These are phyloP conservation scores for Larimichthys crocea DNA, from an alignment of 2,113 vertebrate species.

Conservation along the genomic window DNA sequence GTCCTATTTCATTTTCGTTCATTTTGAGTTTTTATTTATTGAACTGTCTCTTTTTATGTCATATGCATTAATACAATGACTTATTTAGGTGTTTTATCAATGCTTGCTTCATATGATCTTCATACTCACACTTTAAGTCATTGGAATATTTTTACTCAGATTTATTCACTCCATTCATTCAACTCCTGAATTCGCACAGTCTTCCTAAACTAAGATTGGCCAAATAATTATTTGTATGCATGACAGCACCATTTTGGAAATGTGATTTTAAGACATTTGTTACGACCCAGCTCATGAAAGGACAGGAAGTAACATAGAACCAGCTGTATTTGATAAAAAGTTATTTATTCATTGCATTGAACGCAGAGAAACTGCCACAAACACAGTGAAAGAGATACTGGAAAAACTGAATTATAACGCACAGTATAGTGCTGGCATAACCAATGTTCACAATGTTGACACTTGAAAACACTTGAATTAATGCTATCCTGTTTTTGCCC, in stretches of 20 bases:
- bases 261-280: background rate
- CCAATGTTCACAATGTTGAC: too few species aligned
- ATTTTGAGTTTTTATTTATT: too few species aligned
- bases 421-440: too few species aligned
- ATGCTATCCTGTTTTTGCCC: too few species aligned
- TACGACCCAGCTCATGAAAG: too few species aligned
- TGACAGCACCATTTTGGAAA: background rate
- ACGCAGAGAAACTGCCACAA: too few species aligned
- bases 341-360: too few species aligned
- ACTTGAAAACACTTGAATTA: too few species aligned
- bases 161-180: background rate
- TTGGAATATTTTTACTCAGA: background rate
- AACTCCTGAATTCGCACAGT: background rate
- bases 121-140: background rate
- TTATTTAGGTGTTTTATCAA: background rate
- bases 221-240: background rate
- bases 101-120: background rate
- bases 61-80: background rate
- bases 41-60: constrained; percentile 20
- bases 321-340: too few species aligned
- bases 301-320: too few species aligned
- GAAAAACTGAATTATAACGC: too few species aligned
- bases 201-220: constrained; percentile 9
- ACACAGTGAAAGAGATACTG: too few species aligned
- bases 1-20: background rate